Evolutionary conservation across 2,797 vertebrate species (phyloP), one percentile per base, ranked within the genome.

Genomic region (Morus bassanus): DNA sequence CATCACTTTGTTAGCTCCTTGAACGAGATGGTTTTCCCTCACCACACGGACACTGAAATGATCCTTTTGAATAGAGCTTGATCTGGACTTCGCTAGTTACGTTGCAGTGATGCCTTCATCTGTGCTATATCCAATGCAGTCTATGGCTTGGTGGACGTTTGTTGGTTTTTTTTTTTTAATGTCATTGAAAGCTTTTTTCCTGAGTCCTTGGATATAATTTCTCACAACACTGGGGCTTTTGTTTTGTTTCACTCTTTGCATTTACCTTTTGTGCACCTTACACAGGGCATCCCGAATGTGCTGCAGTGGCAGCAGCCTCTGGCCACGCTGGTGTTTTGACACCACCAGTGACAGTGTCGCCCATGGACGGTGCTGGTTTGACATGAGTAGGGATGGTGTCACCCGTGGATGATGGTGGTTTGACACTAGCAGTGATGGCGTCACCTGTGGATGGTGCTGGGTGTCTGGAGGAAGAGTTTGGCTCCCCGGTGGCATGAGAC

Each of bases 371-470:
- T 69, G 76, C 28, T 33, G 89, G 25, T 61, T 80, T 35, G 41
- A 31, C 50, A 31, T 1, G 1, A 30, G 10, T 2, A 18, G 12
- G n/a, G 35, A 12, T 1, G 5, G 21, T 57, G 60, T 53, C 28
- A 14, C 15, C 27, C 3, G 3, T 6, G 24, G 65, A 23, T n/a
- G 11, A 12, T 51, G 54, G 2, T 50, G 30, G 25, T 61, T 80
- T 35, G 41, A 31, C 50, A 31, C 1, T 0, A 30, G 10, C 1
- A 18, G 12, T n/a, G 35, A 12, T 1, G 5, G 27, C 48, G 60
- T 53, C 28, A 14, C 39, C 25, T 0, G 0, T 4, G 31, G 68
- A 10, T 33, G 12, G 24, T 27, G 57, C 7, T 48, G 12, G 13
- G 18, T 59, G 16, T 48, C 21, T 57, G 68, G 5, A 76, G 39